phyloP scores from a whole-genome alignment of 2,888 invertebrate species.

The Cerceris rybyensis region DNA sequence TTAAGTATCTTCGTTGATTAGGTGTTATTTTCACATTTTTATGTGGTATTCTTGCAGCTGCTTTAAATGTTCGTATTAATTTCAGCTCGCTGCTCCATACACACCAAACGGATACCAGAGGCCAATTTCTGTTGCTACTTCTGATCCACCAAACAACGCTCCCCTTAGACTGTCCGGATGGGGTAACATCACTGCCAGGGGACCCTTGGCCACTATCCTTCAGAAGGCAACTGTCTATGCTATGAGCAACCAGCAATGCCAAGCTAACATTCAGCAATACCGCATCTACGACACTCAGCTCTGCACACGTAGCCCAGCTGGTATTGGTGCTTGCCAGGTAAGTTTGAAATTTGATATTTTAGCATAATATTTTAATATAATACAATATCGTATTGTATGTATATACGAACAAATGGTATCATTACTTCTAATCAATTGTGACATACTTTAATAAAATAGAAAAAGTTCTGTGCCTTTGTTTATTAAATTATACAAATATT shows the following conservation, averaged over 20 bases:
- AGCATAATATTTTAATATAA: not conserved
- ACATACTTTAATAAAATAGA: no score
- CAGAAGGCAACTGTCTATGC: conserved; percentile 38
- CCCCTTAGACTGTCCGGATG: conserved; percentile 46
- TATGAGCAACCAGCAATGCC: conserved; percentile 25
- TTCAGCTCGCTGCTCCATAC: conserved; percentile 47
- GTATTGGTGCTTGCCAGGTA: conserved; percentile 50
- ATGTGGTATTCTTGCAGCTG: not conserved
- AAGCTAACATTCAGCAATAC: not conserved
- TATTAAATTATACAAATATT: no score
- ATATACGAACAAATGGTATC: no score
- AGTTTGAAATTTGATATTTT: conserved; percentile 2
- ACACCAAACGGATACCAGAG: conserved; percentile 33
- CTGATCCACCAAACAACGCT: conserved; percentile 3
- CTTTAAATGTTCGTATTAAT: not conserved
- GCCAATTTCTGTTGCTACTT: conserved; percentile 44
- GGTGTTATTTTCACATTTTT: not conserved
- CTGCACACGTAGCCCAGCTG: not conserved
- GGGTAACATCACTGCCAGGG: conserved; percentile 21
- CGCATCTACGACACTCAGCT: conserved; percentile 21
- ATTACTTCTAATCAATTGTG: no score
- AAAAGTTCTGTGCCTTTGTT: no score
- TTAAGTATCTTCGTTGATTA: not conserved
- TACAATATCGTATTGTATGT: not conserved
- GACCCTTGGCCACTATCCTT: conserved; percentile 19